These are phyloP conservation scores for Tachycineta bicolor DNA, from an alignment of 2,113 vertebrate species.

Conservation along the genomic window DNA sequence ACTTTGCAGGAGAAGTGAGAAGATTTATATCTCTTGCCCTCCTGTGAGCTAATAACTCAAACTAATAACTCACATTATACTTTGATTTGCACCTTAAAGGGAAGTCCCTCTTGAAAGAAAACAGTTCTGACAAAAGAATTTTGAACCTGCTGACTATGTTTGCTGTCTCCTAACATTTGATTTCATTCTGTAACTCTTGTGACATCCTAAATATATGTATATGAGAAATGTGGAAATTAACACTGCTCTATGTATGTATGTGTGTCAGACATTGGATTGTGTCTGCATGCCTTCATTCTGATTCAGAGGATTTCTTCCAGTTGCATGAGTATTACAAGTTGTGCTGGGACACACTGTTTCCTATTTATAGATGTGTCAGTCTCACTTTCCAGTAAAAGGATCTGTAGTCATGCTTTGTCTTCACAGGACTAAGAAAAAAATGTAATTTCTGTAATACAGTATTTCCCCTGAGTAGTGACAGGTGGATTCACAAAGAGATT, in stretches of 20 bases:
- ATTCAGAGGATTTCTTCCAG: not conserved
- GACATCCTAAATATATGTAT: not conserved
- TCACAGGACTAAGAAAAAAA: not conserved
- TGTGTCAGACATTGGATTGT: not conserved
- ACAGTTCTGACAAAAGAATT: not conserved
- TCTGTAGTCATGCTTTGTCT: not conserved
- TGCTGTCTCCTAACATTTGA: not conserved
- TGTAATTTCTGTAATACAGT: not conserved
- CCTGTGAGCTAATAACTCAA: not conserved
- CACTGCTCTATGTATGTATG: accelerated
- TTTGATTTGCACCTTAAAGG: not conserved
- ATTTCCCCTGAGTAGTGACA: not conserved
- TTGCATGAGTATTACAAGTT: not conserved
- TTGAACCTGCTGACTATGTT: not conserved
- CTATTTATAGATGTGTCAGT: not conserved
- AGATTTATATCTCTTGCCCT: not conserved
- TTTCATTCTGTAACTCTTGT: not conserved
- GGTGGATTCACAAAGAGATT: not conserved
- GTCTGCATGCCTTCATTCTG: not conserved
- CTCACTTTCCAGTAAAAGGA: not conserved
- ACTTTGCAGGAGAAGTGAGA: not conserved
- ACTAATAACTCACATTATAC: not conserved
- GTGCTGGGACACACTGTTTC: not conserved
- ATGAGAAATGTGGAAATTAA: not conserved
- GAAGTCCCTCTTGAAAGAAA: not conserved